These are phyloP conservation scores for Latrodectus hesperus DNA, from an alignment of 2,888 invertebrate species.

Conservation along the genomic window DNA sequence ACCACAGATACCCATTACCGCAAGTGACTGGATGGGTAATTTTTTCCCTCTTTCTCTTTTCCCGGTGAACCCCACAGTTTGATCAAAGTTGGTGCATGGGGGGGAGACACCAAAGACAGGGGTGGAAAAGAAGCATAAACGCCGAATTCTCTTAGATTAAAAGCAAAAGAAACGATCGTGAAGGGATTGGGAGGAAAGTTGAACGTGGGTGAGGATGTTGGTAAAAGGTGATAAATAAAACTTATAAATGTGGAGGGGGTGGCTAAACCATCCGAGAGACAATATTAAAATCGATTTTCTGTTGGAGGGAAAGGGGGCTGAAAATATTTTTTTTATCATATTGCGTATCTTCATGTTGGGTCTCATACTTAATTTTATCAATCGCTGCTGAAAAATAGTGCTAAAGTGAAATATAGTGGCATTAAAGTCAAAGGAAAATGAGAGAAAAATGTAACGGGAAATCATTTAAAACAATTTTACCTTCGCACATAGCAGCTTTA, in stretches of 20 bases:
- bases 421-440: not conserved
- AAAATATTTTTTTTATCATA: not conserved
- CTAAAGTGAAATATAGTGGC: conserved; percentile 18
- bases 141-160: conserved; percentile 39
- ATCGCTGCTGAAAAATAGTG: not conserved
- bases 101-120: not conserved
- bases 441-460: conserved; percentile 7
- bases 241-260: conserved; percentile 52
- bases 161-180: conserved; percentile 34
- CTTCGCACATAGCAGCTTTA: too few species aligned
- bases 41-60: not conserved
- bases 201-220: not conserved
- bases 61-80: not conserved
- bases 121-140: not conserved
- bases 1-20: conserved; percentile 34
- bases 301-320: not conserved
- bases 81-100: conserved; percentile 1
- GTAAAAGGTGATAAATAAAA: conserved; percentile 54
- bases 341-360: not conserved
- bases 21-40: not conserved
- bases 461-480: conserved; percentile 50
- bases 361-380: conserved; percentile 5
- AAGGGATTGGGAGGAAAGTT: not conserved
- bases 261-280: conserved; percentile 41
- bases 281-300: conserved; percentile 59